Percentiles rank a stretch among this genome's conserved stretches.
Evolutionary conservation across 2,888 invertebrate genomes (phyloP).

Genomic region (Slavum lentiscoides): DNA sequence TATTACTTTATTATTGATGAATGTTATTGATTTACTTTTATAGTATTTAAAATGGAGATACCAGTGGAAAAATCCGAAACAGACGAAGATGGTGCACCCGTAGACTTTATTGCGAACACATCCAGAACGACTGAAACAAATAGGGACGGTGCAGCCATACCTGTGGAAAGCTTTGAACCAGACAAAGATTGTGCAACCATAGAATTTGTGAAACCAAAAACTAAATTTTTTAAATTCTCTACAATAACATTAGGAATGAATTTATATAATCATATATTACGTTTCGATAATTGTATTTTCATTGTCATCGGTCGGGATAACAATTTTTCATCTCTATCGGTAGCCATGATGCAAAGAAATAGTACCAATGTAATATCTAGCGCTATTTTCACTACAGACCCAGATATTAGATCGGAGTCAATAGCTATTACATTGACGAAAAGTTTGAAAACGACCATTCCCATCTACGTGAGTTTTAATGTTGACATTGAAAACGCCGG

Average conservation of each 20-base stretch:
- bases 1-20: no score
- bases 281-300: constrained; percentile 45
- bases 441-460: constrained; percentile 32
- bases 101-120: no score
- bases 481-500: constrained; percentile 28
- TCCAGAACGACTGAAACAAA: no score
- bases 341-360: constrained; percentile 44
- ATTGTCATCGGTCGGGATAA: constrained; percentile 31
- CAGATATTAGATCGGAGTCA: constrained; percentile 40
- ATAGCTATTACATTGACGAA: constrained; percentile 26
- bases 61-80: no score
- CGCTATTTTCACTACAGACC: constrained; percentile 45
- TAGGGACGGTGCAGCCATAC: neutral
- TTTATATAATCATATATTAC: constrained; percentile 31
- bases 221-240: constrained; percentile 22
- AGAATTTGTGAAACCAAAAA: constrained; percentile 36
- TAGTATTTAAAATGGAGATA: no score
- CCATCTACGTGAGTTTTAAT: constrained; percentile 48
- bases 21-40: no score
- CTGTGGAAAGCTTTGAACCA: constrained; percentile 13
- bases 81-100: no score
- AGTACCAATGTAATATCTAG: constrained; percentile 14
- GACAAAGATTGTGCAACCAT: constrained; percentile 19
- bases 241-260: constrained; percentile 26
- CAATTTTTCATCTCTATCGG: constrained; percentile 32